Percentiles rank a stretch among this genome's conserved stretches.
Conservation (phyloP, 2,797 vertebrate species). For the Kryptolebias ocellatus region DNA sequence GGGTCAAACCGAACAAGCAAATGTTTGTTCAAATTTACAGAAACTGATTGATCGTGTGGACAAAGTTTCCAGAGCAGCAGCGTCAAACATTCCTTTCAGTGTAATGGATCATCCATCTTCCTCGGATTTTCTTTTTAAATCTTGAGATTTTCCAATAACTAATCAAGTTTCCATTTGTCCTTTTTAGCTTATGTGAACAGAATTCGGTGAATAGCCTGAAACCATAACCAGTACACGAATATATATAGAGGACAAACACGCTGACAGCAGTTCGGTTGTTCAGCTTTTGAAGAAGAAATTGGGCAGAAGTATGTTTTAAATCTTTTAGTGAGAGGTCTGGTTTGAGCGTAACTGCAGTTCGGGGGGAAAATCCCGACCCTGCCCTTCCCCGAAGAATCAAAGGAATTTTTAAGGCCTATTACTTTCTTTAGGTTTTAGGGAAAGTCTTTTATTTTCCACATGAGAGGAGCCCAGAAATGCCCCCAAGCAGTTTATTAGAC, state of each 20-base stretch:
- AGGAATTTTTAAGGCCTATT: conserved; percentile 16
- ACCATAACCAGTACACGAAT: background rate
- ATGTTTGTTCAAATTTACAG: conserved; percentile 25
- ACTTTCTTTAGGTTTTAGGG: conserved; percentile 24
- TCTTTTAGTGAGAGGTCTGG: conserved; percentile 11
- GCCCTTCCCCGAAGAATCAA: conserved; percentile 18
- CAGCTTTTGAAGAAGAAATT: background rate
- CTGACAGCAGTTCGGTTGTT: conserved; percentile 4
- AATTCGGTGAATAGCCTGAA: background rate
- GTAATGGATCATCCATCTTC: background rate
- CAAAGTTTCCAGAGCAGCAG: conserved; percentile 12
- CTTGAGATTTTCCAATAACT: background rate
- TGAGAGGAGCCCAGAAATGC: conserved; percentile 19
- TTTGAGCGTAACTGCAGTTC: conserved; percentile 5
- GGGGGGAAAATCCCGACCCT: conserved; percentile 60
- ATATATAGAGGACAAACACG: conserved; percentile 11
- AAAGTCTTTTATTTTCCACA: conserved; percentile 18
- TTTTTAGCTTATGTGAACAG: background rate
- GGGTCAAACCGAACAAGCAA: conserved; percentile 22
- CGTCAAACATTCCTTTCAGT: background rate
- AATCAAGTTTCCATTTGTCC: background rate
- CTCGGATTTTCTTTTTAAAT: background rate
- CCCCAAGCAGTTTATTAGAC: conserved; percentile 24
- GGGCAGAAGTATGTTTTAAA: background rate
- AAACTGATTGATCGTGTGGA: conserved; percentile 6